Percentiles rank a stretch among this genome's conserved stretches.
Evolutionary conservation across 2,888 invertebrate genomes (phyloP).

Genomic region (Artemia sp.): DNA sequence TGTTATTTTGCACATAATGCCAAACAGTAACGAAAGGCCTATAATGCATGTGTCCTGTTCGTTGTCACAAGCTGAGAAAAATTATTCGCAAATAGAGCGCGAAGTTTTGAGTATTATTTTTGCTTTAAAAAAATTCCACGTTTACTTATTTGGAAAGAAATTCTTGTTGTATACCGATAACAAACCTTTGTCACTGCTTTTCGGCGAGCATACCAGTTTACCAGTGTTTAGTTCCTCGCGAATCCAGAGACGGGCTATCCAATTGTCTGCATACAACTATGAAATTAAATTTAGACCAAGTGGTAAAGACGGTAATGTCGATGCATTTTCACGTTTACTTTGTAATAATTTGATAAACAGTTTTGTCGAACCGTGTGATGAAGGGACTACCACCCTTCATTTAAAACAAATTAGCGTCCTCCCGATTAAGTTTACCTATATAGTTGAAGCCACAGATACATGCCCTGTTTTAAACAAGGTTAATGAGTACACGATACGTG

Average conservation of each 20-base stretch:
- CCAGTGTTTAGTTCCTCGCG: neutral
- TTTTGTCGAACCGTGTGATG: too few species aligned
- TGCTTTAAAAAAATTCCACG: too few species aligned
- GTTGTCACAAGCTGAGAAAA: neutral
- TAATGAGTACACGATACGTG: neutral
- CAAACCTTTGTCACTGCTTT: neutral
- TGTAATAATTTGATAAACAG: too few species aligned
- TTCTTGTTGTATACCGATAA: neutral
- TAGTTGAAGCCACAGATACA: neutral
- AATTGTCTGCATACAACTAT: neutral
- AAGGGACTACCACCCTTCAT: neutral
- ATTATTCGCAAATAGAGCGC: neutral
- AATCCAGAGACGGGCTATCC: neutral
- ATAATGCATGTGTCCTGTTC: neutral
- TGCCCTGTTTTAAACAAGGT: constrained; percentile 3
- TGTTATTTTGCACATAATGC: neutral
- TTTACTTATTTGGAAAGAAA: too few species aligned
- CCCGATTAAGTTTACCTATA: neutral
- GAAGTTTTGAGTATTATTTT: too few species aligned
- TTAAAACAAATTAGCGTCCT: neutral
- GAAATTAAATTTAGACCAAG: neutral
- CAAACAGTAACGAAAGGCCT: neutral
- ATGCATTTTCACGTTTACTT: neutral
- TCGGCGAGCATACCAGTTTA: neutral
- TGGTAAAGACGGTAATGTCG: neutral